Percentiles rank a stretch among this genome's conserved stretches.
phyloP scores from a whole-genome alignment of 2,888 invertebrate species.

The Octonoba sinensis region DNA sequence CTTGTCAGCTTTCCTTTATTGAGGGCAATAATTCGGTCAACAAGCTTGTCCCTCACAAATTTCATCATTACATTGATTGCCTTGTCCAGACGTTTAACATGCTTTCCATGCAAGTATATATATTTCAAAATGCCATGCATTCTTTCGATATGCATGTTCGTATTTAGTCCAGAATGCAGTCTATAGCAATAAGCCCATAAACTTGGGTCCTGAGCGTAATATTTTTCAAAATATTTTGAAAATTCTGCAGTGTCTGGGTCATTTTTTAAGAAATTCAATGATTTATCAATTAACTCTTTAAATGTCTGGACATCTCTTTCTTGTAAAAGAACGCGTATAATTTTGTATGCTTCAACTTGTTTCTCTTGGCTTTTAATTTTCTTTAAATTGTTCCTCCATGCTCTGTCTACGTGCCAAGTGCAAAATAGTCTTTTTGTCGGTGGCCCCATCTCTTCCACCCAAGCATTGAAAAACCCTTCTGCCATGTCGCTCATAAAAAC shows the following conservation, averaged over 20 bases:
- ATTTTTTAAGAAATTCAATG: constrained; percentile 5
- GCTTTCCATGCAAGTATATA: constrained; percentile 16
- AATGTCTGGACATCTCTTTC: constrained; percentile 3
- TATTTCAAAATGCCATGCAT: constrained; percentile 32
- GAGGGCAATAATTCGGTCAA: neutral
- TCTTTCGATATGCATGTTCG: constrained; percentile 36
- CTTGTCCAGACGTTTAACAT: constrained; percentile 22
- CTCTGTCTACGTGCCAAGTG: constrained; percentile 44
- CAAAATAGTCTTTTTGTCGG: constrained; percentile 24
- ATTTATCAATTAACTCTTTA: neutral
- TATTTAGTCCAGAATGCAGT: constrained; percentile 19
- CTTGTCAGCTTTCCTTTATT: constrained; percentile 10
- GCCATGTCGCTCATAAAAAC: neutral
- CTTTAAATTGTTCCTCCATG: constrained; percentile 14
- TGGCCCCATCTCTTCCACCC: constrained; percentile 24
- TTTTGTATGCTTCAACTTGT: constrained; percentile 5
- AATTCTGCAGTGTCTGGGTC: constrained; percentile 37
- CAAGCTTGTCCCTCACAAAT: neutral
- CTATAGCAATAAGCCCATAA: constrained; percentile 40
- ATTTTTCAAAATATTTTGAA: constrained; percentile 11
- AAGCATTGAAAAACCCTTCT: constrained; percentile 52
- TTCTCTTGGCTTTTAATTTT: constrained; percentile 6
- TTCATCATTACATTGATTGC: constrained; percentile 11
- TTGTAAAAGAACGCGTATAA: constrained; percentile 1
- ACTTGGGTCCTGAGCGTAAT: neutral